Evolutionary conservation across 2,888 invertebrate species (phyloP).

Genomic region (Thereva nobilitata): DNA sequence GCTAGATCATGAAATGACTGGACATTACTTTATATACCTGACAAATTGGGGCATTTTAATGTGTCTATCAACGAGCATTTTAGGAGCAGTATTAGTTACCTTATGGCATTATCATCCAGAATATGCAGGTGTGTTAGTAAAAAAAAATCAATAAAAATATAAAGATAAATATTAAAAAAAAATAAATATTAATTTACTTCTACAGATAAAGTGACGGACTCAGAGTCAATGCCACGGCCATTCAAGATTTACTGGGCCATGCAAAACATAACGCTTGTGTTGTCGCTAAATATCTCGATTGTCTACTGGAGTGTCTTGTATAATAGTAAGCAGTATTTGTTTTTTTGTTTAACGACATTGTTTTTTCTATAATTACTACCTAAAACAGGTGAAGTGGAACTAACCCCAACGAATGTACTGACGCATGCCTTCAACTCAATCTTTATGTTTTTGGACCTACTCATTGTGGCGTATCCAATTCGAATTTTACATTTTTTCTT

Average conservation of each 20-base stretch:
- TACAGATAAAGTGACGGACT: conserved; percentile 52
- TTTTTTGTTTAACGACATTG: conserved; percentile 18
- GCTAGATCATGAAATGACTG: conserved; percentile 45
- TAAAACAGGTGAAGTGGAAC: conserved; percentile 61
- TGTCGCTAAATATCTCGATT: conserved; percentile 72
- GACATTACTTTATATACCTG: conserved; percentile 55
- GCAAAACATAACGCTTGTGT: conserved; percentile 68
- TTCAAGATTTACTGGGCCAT: conserved; percentile 70
- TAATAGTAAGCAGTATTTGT: conserved; percentile 45
- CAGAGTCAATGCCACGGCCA: conserved; percentile 51
- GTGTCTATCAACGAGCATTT: conserved; percentile 54
- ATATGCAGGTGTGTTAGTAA: conserved; percentile 49
- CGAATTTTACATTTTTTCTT: conserved; percentile 68
- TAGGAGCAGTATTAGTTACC: conserved; percentile 53
- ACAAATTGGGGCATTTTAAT: conserved; percentile 57
- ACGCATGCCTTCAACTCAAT: conserved; percentile 77
- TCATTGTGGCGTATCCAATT: conserved; percentile 73
- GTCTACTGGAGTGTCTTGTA: conserved; percentile 69
- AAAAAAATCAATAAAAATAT: neutral
- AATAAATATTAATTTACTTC: neutral
- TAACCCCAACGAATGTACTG: conserved; percentile 70
- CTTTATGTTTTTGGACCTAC: conserved; percentile 73
- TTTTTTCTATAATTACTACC: neutral
- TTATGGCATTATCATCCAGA: conserved; percentile 56
- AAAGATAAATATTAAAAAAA: neutral